Percentiles rank a stretch among this genome's conserved stretches.
Conservation (phyloP, 2,113 vertebrate species). For the Arizona elegans region DNA sequence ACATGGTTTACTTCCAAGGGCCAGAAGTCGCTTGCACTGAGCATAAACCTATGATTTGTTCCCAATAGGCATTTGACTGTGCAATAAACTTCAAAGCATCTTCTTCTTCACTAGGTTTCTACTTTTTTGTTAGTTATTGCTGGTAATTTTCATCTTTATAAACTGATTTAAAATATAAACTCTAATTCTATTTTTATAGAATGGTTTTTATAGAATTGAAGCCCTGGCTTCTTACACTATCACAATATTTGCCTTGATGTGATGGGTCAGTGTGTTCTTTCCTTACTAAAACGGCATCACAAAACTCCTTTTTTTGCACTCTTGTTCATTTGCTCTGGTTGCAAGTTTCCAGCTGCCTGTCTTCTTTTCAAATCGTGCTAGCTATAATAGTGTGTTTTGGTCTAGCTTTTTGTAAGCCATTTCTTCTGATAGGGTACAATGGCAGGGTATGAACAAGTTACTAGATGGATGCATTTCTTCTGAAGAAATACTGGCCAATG, state of each 20-base stretch:
- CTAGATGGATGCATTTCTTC: neutral
- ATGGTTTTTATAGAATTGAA: neutral
- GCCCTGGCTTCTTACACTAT: neutral
- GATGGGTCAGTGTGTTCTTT: neutral
- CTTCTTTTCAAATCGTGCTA: neutral
- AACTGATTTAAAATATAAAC: neutral
- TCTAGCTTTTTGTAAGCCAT: neutral
- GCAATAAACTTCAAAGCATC: neutral
- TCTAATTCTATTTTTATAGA: neutral
- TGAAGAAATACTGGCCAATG: neutral
- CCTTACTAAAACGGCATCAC: neutral
- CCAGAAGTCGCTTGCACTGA: neutral
- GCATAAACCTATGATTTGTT: neutral
- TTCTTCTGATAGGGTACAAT: neutral
- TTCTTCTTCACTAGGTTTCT: neutral
- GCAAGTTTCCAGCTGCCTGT: neutral
- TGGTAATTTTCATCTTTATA: neutral
- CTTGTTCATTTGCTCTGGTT: neutral
- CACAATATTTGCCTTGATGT: neutral
- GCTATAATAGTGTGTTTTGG: neutral
- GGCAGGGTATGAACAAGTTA: neutral
- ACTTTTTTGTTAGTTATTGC: neutral
- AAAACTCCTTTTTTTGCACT: neutral
- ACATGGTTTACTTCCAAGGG: neutral
- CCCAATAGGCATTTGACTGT: neutral